phyloP scores from a whole-genome alignment of 2,888 invertebrate genomes.

The Drosophila mimica region DNA sequence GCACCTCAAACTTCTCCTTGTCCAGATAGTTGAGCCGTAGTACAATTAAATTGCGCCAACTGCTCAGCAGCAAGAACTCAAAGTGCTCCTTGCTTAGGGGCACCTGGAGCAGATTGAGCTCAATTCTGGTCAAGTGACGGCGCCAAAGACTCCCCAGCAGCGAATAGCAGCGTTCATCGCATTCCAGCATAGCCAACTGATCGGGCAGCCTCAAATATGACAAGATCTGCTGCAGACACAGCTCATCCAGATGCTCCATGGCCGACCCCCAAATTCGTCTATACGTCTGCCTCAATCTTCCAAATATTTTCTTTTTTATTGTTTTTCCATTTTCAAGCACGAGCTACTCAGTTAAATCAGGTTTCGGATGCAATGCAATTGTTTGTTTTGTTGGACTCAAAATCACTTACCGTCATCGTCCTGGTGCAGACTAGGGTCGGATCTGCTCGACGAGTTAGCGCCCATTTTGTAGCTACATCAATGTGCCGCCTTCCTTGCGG shows the following conservation, averaged over 20 bases:
- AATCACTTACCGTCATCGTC: slow-evolving; percentile 84
- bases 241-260: slow-evolving; percentile 68
- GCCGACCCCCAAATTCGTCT: slow-evolving; percentile 1
- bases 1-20: slow-evolving; percentile 47
- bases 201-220: slow-evolving; percentile 50
- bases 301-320: not conserved
- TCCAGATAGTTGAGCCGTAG: slow-evolving; percentile 50
- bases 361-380: not conserved
- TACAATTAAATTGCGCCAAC: slow-evolving; percentile 24
- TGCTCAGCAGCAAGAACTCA: slow-evolving; percentile 35
- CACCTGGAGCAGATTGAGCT: slow-evolving; percentile 58
- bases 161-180: slow-evolving; percentile 43
- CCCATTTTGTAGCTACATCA: slow-evolving; percentile 82
- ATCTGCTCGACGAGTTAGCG: slow-evolving; percentile 84
- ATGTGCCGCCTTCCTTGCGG: slow-evolving; percentile 45
- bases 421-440: slow-evolving; percentile 82
- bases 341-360: slow-evolving; percentile 25
- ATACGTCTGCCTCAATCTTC: not conserved
- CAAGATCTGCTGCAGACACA: slow-evolving; percentile 58
- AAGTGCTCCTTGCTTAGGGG: slow-evolving; percentile 44
- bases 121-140: slow-evolving; percentile 40
- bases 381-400: not conserved
- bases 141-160: slow-evolving; percentile 62
- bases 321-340: slow-evolving; percentile 5
- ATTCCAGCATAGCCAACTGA: slow-evolving; percentile 64